Evolutionary conservation across 1,140 invertebrate genomes (phyloP), one percentile per base, ranked within the genome.

Genomic region (Lasioglossum baleicum): DNA sequence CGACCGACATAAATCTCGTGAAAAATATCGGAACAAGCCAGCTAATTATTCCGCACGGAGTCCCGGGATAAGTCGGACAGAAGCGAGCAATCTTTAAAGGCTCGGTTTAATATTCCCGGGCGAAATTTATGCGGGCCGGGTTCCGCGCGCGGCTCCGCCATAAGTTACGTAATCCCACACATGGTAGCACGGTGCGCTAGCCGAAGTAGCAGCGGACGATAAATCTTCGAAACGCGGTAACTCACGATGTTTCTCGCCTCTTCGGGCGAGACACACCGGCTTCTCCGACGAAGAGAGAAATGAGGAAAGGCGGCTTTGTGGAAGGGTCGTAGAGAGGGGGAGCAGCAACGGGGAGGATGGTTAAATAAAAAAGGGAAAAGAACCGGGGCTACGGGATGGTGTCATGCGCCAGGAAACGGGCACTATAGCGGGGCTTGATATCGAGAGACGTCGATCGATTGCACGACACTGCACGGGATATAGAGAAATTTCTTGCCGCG

Each of bases 211-310:
- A 58, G 65, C 53, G 8, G 63, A 72, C 75, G 80, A 82, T 82
- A 82, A 82, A 82, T 82, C 80, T 82, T 82, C 51, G 80, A 78
- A 78, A 82, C 75, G 80, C 80, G 75, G 79, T 76, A 76, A 76
- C 79, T 81, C 75, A 78, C 78, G 68, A 71, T 71, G 79, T 72
- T 81, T 79, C 80, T 78, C 80, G 75, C 80, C 66, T 44, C 31
- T 51, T 20, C 73, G 66, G 42, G 35, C 73, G 68, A 68, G 80
- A 68, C 61, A 66, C 66, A 51, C 53, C 40, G 66, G 7, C 56
- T 13, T 26, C 31, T 42, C 56, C 11, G 42, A 63, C n/a, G 42
- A 8, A 0, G 26, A 20, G 44, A 71, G 61, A 44, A 53, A 63
- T 11, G 75, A 65, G n/a, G 44, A 61, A 73, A 72, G 61, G 51